These are phyloP conservation scores for Altica lythri DNA, from an alignment of 2,888 invertebrate species.

Conservation along the genomic window DNA sequence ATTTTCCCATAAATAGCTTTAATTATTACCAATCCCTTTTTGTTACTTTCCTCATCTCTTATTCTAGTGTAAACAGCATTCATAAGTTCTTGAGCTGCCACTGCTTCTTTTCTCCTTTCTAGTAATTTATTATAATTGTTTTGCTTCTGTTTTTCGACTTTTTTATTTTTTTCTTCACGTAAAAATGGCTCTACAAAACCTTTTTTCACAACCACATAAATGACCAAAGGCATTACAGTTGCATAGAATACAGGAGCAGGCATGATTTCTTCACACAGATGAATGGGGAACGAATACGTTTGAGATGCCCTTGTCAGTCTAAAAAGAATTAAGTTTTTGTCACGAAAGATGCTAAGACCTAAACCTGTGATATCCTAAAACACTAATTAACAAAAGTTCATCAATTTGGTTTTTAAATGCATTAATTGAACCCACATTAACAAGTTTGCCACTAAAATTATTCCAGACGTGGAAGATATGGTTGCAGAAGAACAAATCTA, in stretches of 20 bases:
- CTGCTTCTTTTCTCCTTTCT: conserved; percentile 83
- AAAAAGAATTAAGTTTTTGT: too few relatives aligned
- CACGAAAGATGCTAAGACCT: too few relatives aligned
- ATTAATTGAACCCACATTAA: too few relatives aligned
- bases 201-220: conserved; percentile 81
- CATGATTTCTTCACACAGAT: conserved; percentile 86
- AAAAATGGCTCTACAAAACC: conserved; percentile 84
- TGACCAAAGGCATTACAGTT: conserved; percentile 82
- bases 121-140: conserved; percentile 77
- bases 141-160: conserved; percentile 81
- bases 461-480: too few relatives aligned
- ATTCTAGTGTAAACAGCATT: conserved; percentile 85
- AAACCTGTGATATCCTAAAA: too few relatives aligned
- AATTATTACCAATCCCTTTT: conserved; percentile 82
- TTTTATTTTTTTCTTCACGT: conserved; percentile 75
- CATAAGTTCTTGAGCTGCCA: conserved; percentile 89
- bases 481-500: too few relatives aligned
- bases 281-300: conserved; percentile 85
- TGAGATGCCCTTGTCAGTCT: conserved; percentile 87
- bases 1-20: conserved; percentile 82
- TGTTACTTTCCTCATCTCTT: conserved; percentile 77
- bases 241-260: conserved; percentile 93
- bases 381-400: too few relatives aligned
- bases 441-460: too few relatives aligned
- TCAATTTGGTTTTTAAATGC: too few relatives aligned